phyloP scores from a whole-genome alignment of 2,797 vertebrate species.

The Pseudopleuronectes americanus region DNA sequence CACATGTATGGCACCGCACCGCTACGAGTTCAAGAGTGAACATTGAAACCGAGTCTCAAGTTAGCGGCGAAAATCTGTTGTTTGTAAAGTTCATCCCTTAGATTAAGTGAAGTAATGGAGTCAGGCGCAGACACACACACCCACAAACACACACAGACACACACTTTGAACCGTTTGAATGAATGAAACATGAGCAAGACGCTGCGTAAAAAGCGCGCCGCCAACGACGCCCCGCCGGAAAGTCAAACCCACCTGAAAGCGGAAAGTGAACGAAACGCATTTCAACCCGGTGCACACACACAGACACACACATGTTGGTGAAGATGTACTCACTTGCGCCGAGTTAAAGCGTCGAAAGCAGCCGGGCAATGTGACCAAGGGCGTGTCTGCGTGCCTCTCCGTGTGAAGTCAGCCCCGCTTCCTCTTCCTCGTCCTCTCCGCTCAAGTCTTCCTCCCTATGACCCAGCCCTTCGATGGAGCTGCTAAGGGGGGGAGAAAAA shows the following conservation, averaged over 20 bases:
- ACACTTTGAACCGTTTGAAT: background rate
- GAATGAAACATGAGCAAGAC: background rate
- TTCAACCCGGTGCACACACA: background rate
- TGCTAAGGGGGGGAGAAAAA: slow-evolving; percentile 21
- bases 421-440: slow-evolving; percentile 64
- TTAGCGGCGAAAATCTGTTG: no score
- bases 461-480: slow-evolving; percentile 61
- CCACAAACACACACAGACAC: no score
- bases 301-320: rapidly evolving
- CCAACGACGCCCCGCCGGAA: rapidly evolving
- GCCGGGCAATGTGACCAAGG: background rate
- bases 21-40: no score
- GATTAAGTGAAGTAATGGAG: no score
- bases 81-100: no score
- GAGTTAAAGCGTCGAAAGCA: slow-evolving; percentile 6
- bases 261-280: background rate
- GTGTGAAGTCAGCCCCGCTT: slow-evolving; percentile 35
- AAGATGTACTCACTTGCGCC: slow-evolving; percentile 20
- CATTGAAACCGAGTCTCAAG: no score
- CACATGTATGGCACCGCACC: no score
- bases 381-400: background rate
- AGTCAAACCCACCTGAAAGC: slow-evolving; percentile 5
- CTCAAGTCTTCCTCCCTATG: slow-evolving; percentile 47
- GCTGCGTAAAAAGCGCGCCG: background rate
- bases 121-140: no score